Evolutionary conservation across 2,888 invertebrate species (phyloP).

Genomic region (Carcina quercana): DNA sequence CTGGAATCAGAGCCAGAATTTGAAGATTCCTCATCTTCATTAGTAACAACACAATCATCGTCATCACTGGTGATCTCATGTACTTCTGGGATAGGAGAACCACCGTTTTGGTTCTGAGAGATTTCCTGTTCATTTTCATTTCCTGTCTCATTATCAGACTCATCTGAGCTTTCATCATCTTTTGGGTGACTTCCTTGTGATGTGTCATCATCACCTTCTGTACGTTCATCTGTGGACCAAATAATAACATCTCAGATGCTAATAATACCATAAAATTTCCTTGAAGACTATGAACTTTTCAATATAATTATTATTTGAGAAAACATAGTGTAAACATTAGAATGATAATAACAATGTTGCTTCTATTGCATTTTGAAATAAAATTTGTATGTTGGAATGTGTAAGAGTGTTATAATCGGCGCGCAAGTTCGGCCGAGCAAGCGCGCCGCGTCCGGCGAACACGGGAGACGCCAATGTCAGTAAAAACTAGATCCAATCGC

Average conservation of each 20-base stretch:
- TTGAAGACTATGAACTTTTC: no score
- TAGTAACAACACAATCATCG: slow-evolving; percentile 65
- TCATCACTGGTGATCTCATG: slow-evolving; percentile 74
- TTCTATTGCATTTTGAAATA: no score
- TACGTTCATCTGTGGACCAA: slow-evolving; percentile 53
- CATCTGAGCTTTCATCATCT: slow-evolving; percentile 52
- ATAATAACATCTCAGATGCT: slow-evolving; percentile 10
- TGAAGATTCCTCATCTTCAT: slow-evolving; percentile 59
- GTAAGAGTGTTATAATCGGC: no score
- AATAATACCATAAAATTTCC: slow-evolving; percentile 10
- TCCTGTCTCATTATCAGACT: slow-evolving; percentile 46
- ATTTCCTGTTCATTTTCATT: slow-evolving; percentile 34
- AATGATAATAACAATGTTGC: no score
- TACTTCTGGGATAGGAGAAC: slow-evolving; percentile 57
- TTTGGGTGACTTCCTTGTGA: slow-evolving; percentile 20
- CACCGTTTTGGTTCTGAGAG: slow-evolving; percentile 59
- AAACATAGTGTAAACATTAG: slow-evolving; percentile 9
- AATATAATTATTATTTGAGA: background rate
- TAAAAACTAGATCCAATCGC: slow-evolving; percentile 41
- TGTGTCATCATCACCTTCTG: slow-evolving; percentile 66
- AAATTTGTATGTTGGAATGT: no score
- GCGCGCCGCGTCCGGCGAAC: slow-evolving; percentile 28
- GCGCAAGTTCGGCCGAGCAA: no score
- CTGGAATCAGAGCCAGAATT: slow-evolving; percentile 73
- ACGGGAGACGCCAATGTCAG: slow-evolving; percentile 44